Evolutionary conservation across 2,888 invertebrate species (phyloP).

Genomic region (Drosophila monieri): DNA sequence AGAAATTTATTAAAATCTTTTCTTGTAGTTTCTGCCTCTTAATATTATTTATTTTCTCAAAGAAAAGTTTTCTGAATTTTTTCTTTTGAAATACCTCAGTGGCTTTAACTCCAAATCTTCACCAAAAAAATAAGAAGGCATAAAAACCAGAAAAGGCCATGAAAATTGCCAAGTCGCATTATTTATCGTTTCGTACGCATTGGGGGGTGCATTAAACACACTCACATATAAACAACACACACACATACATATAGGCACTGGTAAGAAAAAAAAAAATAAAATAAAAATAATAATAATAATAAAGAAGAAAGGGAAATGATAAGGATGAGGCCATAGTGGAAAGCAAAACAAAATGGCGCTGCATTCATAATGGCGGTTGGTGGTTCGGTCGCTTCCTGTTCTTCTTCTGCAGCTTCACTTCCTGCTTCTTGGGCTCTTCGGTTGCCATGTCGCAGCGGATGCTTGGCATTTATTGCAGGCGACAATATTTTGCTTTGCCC

Average conservation of each 20-base stretch:
- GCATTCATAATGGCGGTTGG: constrained; percentile 68
- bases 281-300: too few species aligned
- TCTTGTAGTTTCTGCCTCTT: too few species aligned
- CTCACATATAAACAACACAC: constrained; percentile 5
- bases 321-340: neutral
- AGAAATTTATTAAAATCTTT: too few species aligned
- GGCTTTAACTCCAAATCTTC: neutral
- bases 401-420: constrained; percentile 31
- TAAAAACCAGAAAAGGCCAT: constrained; percentile 56
- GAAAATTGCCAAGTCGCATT: constrained; percentile 74
- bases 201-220: constrained; percentile 10
- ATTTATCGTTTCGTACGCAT: constrained; percentile 70
- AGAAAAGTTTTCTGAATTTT: too few species aligned
- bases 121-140: constrained; percentile 42
- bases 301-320: too few species aligned
- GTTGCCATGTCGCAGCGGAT: constrained; percentile 68
- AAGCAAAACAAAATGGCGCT: constrained; percentile 71
- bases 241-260: neutral
- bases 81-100: too few species aligned
- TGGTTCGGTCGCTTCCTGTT: constrained; percentile 36
- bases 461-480: constrained; percentile 78
- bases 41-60: too few species aligned
- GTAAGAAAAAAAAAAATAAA: neutral
- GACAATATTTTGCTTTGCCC: constrained; percentile 72
- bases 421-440: constrained; percentile 9